A percentile compares a stretch with the other conserved stretches of the same genome.
Evolutionary conservation across 2,888 invertebrate species (phyloP).

Genomic region (Pollenia amentaria): DNA sequence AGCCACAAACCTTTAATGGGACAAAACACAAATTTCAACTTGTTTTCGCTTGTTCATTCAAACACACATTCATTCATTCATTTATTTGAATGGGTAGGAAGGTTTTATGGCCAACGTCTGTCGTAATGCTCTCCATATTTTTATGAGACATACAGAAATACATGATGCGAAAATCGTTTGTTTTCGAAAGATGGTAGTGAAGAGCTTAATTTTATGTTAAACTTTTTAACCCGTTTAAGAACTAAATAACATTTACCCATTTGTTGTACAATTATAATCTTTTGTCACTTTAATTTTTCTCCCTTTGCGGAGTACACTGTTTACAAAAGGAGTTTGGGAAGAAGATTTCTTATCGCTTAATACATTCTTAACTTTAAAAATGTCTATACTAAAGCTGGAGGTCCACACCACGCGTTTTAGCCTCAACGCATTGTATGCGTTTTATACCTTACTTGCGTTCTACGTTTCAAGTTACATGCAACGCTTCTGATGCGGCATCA

Average conservation of each 20-base stretch:
- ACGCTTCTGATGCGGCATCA: too few relatives aligned
- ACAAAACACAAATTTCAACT: conserved; percentile 34
- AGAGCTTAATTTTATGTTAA: background rate
- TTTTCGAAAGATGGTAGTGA: background rate
- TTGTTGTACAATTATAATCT: background rate
- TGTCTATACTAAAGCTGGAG: too few relatives aligned
- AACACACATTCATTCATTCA: background rate
- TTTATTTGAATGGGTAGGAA: conserved; percentile 12
- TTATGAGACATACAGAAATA: background rate
- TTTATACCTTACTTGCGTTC: too few relatives aligned
- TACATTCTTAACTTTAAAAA: too few relatives aligned
- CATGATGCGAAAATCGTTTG: conserved; percentile 6
- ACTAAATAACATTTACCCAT: background rate
- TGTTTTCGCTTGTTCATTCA: background rate
- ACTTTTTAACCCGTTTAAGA: background rate
- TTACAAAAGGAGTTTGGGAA: too few relatives aligned
- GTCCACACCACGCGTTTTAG: too few relatives aligned
- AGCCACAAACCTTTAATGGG: conserved; percentile 53
- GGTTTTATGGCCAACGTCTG: conserved; percentile 19
- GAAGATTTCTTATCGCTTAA: too few relatives aligned
- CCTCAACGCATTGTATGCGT: too few relatives aligned
- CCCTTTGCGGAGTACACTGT: too few relatives aligned
- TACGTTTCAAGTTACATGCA: too few relatives aligned
- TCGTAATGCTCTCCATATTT: background rate
- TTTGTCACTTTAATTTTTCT: background rate